Base-by-base conservation (phyloP, 2,888 invertebrate genomes). In the Xanthorhoe designata region DNA sequence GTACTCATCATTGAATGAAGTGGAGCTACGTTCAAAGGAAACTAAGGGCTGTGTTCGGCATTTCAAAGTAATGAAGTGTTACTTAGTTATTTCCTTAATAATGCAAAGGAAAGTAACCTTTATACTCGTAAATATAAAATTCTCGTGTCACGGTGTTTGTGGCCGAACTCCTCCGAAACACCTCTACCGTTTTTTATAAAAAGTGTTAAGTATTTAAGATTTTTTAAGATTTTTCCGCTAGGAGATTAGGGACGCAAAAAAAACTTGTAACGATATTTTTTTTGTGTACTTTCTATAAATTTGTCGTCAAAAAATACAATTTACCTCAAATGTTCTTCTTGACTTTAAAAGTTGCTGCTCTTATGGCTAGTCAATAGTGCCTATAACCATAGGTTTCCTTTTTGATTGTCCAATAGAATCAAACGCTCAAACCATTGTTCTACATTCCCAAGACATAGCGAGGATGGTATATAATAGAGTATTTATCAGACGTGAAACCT, bases 401-500 rank as follows among this genome's bases (percentile, higher is more conserved):
- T 4, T 42, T 42, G 10, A 13, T 13, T 42, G 38, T 13, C 10
- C 38, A 42, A 42, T 13, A 13, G 38, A 42, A 42, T 38, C 10
- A 13, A 42, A 13, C 35, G 10, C 13, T 3, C 10, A 32, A 32
- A 32, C 32, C 32, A 42, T 10, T 42, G 13, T 42, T 42, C 13
- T 42, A 2, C 38, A 42, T 13, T 17, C 53, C 32, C 15, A 17
- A 53, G 32, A 53, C 15, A 53, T 17, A n/a, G 4, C 17, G 2
- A 53, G 17, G 35, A 53, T 7, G 15, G 15, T 45, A 55, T 18
- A 9, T 49, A 49, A 32, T 49, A 13, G 49, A 42, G 13, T 13
- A 0, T 4, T 29, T 47, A 49, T 13, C 8, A 45, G 47, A 60
- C 18, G 45, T 59, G 75, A 78, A 79, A 71, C 77, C 67, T 76